A percentile compares a stretch with the other conserved stretches of the same genome.
Evolutionary conservation across 2,113 vertebrate species (phyloP).

Genomic region (Rhinoderma darwinii): DNA sequence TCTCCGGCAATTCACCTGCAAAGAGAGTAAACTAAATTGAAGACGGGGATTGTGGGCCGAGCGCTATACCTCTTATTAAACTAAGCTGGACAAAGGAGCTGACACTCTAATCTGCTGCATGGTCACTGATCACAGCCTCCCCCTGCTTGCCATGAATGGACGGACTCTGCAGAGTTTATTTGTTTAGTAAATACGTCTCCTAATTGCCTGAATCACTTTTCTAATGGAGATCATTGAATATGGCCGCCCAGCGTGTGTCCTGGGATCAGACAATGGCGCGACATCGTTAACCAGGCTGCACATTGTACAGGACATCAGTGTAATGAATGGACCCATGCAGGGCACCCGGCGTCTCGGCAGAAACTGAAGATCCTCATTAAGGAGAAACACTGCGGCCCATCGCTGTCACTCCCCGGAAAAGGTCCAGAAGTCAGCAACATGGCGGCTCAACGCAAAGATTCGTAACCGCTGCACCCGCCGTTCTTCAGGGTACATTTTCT

Average conservation of each 20-base stretch:
- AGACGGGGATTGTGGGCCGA: neutral
- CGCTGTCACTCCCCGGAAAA: too few relatives aligned
- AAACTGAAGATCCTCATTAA: neutral
- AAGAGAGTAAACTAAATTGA: neutral
- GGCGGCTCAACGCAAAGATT: too few relatives aligned
- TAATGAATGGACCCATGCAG: neutral
- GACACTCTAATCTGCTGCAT: constrained; percentile 1
- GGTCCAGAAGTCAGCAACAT: too few relatives aligned
- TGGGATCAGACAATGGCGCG: neutral
- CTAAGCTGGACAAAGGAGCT: constrained; percentile 3
- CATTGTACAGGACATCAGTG: neutral
- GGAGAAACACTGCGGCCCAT: neutral
- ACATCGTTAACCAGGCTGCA: constrained; percentile 30
- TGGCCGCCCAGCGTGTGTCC: constrained; percentile 9
- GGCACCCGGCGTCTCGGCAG: neutral
- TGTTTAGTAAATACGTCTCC: constrained; percentile 47
- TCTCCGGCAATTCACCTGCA: neutral
- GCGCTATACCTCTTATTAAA: neutral
- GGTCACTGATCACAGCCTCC: constrained; percentile 11
- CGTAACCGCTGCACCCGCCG: too few relatives aligned
- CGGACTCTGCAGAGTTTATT: neutral
- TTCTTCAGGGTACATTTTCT: too few relatives aligned
- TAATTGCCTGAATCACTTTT: constrained; percentile 38
- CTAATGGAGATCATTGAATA: constrained; percentile 10
- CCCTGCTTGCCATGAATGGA: constrained; percentile 17